phyloP scores from a whole-genome alignment of 2,797 vertebrate species.

The Falco biarmicus region DNA sequence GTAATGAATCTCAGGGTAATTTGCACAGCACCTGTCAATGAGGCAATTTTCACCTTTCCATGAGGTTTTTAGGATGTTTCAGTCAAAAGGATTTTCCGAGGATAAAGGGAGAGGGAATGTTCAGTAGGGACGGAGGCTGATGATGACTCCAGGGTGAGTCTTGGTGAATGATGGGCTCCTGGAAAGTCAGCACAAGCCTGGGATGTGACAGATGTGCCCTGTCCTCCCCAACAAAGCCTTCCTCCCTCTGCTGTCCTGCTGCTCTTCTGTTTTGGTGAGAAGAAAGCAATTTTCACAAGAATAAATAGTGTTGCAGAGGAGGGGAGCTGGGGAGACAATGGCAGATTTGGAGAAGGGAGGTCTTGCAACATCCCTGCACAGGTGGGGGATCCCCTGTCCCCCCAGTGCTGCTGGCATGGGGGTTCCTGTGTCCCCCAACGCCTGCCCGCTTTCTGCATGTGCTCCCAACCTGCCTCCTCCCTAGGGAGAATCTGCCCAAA shows the following conservation, averaged over 20 bases:
- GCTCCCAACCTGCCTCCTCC: neutral
- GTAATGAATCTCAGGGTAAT: neutral
- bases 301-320: neutral
- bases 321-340: accelerated
- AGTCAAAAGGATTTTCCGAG: neutral
- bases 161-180: neutral
- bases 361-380: accelerated
- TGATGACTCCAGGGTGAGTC: neutral
- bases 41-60: neutral
- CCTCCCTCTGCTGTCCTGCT: neutral
- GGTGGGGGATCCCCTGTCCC: neutral
- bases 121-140: accelerated
- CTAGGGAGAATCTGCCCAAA: neutral
- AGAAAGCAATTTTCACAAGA: neutral
- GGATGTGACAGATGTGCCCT: neutral
- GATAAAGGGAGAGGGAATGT: neutral
- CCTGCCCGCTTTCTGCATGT: accelerated
- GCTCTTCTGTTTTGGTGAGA: neutral
- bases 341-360: neutral
- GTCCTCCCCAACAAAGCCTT: neutral
- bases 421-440: neutral
- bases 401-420: accelerated
- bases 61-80: neutral
- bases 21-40: neutral
- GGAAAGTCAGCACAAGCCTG: neutral